Base-by-base conservation (phyloP, 2,797 vertebrate species). In the Galago senegalensis region DNA sequence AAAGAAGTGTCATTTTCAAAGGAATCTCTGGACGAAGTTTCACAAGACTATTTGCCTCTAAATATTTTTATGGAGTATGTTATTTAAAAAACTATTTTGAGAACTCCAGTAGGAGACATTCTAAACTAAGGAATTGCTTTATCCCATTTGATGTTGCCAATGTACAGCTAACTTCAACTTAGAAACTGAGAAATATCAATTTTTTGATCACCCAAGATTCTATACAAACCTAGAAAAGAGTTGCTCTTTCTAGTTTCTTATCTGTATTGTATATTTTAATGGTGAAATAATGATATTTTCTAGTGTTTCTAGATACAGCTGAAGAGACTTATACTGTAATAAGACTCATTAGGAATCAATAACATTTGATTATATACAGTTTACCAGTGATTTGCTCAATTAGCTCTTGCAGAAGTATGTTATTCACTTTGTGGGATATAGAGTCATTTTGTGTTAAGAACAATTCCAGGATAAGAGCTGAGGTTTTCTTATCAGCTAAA, bases 321-420 rank as follows among this genome's bases (percentile, higher is more conserved):
- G 93, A 97, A 96, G n/a, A 97, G 97, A 97, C 91, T 9, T 4
- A 84, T 97, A 67, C 56, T 97, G 81, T 89, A 77, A 53, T 49
- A 77, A 67, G 87, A 79, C 92, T 95, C 97, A 95, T 63, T 25
- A 94, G 77, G 31, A 97, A 98, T 98, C 96, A 83, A 94, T 97
- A 92, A 31, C 92, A 95, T 96, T 97, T 98, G 85, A 89, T 97
- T 70, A 83, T 53, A 43, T 58, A 87, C 89, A 97, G 53, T 89
- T 85, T 93, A 40, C 37, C 96, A 72, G 79, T 87, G 72, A 97
- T 92, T 77, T 75, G n/a, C 96, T 98, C 90, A 97, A 70, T 98
- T 98, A 97, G 87, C 76, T 89, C 72, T 65, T 72, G 75, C 2
- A 83, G 93, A 96, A 96, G 37, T 8, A 11, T 77, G 63, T 20